Conservation (phyloP, 2,797 vertebrate species). For the Columba guinea region DNA sequence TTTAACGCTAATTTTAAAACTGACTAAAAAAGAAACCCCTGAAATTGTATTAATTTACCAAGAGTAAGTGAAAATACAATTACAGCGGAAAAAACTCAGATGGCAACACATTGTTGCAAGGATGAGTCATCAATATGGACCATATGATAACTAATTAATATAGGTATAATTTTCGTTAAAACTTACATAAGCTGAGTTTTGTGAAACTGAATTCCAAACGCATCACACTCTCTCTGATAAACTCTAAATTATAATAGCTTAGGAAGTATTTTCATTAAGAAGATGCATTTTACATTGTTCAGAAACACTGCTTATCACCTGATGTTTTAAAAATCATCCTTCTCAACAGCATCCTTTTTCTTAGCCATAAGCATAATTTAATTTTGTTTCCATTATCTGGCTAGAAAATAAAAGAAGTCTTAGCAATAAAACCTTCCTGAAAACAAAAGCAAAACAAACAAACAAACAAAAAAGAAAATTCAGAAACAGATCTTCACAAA, state of each 20-base stretch:
- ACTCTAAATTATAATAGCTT: neutral
- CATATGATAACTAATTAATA: conserved; percentile 13
- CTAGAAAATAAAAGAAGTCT: neutral
- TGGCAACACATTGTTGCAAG: conserved; percentile 41
- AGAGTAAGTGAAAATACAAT: conserved; percentile 60
- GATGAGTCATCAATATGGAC: conserved; percentile 35
- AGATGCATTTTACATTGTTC: neutral
- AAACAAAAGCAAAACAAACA: neutral
- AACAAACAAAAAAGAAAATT: neutral
- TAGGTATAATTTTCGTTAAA: neutral
- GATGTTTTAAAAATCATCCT: neutral
- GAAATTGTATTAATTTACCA: conserved; percentile 53
- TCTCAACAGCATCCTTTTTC: neutral
- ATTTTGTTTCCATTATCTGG: neutral
- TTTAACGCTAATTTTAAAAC: conserved; percentile 66
- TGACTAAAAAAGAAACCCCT: conserved; percentile 5
- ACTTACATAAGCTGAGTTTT: neutral
- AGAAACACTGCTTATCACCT: neutral
- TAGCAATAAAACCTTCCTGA: rapidly evolving
- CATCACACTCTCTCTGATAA: neutral
- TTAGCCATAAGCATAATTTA: neutral
- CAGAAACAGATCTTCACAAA: neutral
- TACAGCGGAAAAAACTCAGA: conserved; percentile 30
- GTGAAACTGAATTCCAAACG: neutral
- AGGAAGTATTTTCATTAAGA: neutral